Percentiles rank a stretch among this genome's conserved stretches.
Evolutionary conservation across 2,113 vertebrate species (phyloP).

Genomic region (Rhinichthys klamathensis): DNA sequence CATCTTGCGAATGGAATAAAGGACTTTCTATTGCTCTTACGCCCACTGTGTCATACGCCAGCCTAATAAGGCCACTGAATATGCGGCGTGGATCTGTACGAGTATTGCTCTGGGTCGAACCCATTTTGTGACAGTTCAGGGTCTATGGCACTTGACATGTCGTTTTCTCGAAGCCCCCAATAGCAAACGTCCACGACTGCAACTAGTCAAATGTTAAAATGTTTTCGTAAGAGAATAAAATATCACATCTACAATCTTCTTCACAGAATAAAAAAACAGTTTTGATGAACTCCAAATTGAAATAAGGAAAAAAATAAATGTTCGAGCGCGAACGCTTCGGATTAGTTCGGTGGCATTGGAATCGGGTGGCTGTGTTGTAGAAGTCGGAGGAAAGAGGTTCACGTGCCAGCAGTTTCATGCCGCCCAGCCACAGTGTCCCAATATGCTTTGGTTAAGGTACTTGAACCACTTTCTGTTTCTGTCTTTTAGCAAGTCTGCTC

Average conservation of each 20-base stretch:
- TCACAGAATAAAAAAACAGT: conserved; percentile 86
- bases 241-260: conserved; percentile 71
- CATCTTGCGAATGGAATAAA: conserved; percentile 68
- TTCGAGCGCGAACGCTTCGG: conserved; percentile 23
- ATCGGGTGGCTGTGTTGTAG: not conserved
- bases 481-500: conserved; percentile 59
- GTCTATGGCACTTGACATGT: conserved; percentile 93
- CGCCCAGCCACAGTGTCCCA: conserved; percentile 68
- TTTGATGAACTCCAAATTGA: conserved; percentile 64
- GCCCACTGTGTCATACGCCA: conserved; percentile 62
- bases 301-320: not conserved
- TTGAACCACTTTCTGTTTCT: conserved; percentile 63
- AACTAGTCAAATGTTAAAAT: conserved; percentile 34
- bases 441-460: conserved; percentile 89
- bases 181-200: conserved; percentile 46
- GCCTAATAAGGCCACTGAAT: conserved; percentile 37
- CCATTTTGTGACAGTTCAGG: conserved; percentile 84
- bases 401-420: conserved; percentile 65
- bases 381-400: not conserved
- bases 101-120: conserved; percentile 76
- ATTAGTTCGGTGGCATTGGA: not conserved
- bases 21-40: conserved; percentile 74
- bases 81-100: conserved; percentile 58
- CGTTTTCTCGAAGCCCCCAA: conserved; percentile 63
- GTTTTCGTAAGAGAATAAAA: conserved; percentile 55